Conservation (phyloP, 2,113 vertebrate species). For the Etheostoma cragini region DNA sequence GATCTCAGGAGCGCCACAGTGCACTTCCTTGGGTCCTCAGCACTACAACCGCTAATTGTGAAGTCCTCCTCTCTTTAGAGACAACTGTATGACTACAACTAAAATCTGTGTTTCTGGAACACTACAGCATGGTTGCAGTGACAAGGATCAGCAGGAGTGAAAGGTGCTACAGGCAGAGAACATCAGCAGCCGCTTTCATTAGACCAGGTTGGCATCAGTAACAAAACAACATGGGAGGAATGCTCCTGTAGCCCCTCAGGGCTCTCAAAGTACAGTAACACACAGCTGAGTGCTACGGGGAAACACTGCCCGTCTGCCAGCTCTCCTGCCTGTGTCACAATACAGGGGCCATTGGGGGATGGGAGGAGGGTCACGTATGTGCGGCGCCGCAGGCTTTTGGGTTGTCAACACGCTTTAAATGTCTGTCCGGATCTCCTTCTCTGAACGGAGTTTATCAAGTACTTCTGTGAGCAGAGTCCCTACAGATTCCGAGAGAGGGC, state of each 20-base stretch:
- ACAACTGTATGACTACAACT: background rate
- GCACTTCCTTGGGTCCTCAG: too few species aligned
- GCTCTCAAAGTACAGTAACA: conserved; percentile 54
- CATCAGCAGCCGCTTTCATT: conserved; percentile 21
- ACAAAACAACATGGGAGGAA: conserved; percentile 47
- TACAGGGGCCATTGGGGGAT: conserved; percentile 26
- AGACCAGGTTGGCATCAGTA: conserved; percentile 38
- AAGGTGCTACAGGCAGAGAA: conserved; percentile 14
- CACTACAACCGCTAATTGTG: too few species aligned
- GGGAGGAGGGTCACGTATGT: conserved; percentile 42
- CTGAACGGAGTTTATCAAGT: conserved; percentile 25
- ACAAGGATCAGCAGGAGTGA: conserved; percentile 18
- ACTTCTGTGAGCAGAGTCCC: background rate
- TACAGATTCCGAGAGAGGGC: too few species aligned
- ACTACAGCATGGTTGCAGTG: conserved; percentile 2
- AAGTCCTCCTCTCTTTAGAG: background rate
- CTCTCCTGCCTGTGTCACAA: conserved; percentile 38
- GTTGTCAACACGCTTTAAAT: conserved; percentile 10
- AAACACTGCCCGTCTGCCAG: conserved; percentile 42
- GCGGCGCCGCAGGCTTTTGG: conserved; percentile 22
- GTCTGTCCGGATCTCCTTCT: conserved; percentile 22
- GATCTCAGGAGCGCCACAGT: too few species aligned
- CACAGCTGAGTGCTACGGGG: conserved; percentile 62
- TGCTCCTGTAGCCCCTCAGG: conserved; percentile 33
- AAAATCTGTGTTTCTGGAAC: background rate